Base-by-base conservation (phyloP, 2,888 invertebrate species). In the Rambutsinella grinnellia region DNA sequence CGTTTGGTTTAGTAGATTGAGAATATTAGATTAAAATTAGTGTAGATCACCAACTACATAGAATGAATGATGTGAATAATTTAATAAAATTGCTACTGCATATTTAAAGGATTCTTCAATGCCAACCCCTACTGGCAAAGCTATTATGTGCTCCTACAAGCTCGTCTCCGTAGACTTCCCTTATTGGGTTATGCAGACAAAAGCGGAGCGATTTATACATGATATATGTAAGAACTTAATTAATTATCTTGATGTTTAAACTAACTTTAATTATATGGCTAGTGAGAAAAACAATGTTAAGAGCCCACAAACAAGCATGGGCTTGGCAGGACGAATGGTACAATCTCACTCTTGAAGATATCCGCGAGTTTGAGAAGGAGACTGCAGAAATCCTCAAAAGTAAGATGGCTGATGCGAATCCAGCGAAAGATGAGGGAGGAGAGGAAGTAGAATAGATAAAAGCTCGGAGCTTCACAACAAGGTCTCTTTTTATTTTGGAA, bases 151-250 rank as follows among this genome's bases (percentile, higher is more conserved):
- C 87, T 99, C 99, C 77, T 99, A 99, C 88, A 99, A 99, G 89
- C 90, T 99, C 81, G 99, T 99, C 87, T 91, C 93, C 85, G 99
- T 99, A 47, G 99, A 99, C 88, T 99, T 99, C 87, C 92, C 95
- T 69, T 99, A 99, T 87, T 99, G 99, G 99, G 99, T 99, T 76
- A 97, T 99, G 97, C 99, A 99, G 89, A 97, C 96, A 66, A 97
- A 99, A 88, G 90, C 99, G 84, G 99, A 99, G 88, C 94, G 96
- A 86, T 99, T 98, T 87, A 99, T 99, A 86, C 98, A 99, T 88
- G 99, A 99, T 86, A 89, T 93, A 85, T 93, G 94, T 93, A 85
- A 88, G 89, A 87, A 77, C 3, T 28, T 57, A 1, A n/a, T 46
- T 58, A 27, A n/a, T 21, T 62, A 62, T 21, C n/a, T n/a, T n/a